Percentiles rank a stretch among this genome's conserved stretches.
Evolutionary conservation across 2,888 invertebrate genomes (phyloP).

Genomic region (Cataglyphis rosenhaueri): DNA sequence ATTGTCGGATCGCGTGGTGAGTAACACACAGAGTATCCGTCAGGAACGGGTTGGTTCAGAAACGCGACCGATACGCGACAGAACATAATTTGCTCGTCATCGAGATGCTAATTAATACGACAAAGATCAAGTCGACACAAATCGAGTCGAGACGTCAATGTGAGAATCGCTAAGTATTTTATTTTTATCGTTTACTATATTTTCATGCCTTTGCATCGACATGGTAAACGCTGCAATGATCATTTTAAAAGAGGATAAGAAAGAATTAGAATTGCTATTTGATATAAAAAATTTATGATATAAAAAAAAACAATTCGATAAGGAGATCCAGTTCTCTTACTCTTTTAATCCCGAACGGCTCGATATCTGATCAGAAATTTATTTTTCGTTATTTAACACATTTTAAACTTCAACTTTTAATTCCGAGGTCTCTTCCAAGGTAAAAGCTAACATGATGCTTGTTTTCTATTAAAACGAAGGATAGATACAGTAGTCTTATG

Average conservation of each 20-base stretch:
- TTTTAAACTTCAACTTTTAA: background rate
- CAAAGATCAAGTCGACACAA: slow-evolving; percentile 17
- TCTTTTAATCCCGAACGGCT: background rate
- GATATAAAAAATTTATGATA: background rate
- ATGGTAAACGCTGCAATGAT: background rate
- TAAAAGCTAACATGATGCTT: background rate
- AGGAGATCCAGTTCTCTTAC: background rate
- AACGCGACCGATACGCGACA: background rate
- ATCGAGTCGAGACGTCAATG: background rate
- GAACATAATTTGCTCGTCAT: background rate
- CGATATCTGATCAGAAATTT: background rate
- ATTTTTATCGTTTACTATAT: slow-evolving; percentile 37
- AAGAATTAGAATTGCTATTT: background rate
- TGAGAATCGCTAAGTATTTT: slow-evolving; percentile 18
- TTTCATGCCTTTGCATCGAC: background rate
- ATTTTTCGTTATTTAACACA: background rate
- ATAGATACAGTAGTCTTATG: background rate
- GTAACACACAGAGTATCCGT: slow-evolving; percentile 15
- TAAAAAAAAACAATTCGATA: background rate
- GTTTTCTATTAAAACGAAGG: slow-evolving; percentile 13
- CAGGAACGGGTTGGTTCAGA: background rate
- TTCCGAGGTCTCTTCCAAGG: background rate
- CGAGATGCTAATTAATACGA: slow-evolving; percentile 44
- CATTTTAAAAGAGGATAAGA: slow-evolving; percentile 2
- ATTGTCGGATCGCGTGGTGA: slow-evolving; percentile 4